Percentiles rank a stretch among this genome's conserved stretches.
phyloP scores from a whole-genome alignment of 1,140 invertebrate species.

The Stegodyphus dumicola region DNA sequence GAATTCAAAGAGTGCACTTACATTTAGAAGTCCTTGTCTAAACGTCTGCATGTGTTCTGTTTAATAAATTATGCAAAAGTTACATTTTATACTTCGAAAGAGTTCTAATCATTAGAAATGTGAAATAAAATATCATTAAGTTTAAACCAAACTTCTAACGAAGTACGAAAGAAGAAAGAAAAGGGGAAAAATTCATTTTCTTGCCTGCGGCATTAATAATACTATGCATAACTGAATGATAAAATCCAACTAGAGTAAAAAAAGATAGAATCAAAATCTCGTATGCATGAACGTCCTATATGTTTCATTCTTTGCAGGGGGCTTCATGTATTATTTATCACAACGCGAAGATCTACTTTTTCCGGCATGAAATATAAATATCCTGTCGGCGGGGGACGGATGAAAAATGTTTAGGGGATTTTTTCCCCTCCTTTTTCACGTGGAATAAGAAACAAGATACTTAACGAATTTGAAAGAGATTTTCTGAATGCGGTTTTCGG shows the following conservation, averaged over 20 bases:
- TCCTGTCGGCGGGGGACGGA: not conserved
- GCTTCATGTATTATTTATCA: conserved; percentile 44
- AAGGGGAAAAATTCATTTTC: too few relatives aligned
- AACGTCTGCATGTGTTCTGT: too few relatives aligned
- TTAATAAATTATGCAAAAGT: not conserved
- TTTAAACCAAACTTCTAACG: not conserved
- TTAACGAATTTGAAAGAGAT: conserved; percentile 37
- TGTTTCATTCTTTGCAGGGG: not conserved
- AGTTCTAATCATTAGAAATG: not conserved
- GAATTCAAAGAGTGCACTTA: too few relatives aligned
- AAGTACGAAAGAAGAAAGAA: not conserved
- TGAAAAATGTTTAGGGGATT: conserved; percentile 25
- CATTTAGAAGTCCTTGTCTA: too few relatives aligned
- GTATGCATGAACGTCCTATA: not conserved
- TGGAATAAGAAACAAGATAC: conserved; percentile 16
- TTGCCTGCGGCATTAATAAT: too few relatives aligned
- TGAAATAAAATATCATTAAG: not conserved
- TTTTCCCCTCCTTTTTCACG: not conserved
- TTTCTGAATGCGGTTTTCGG: conserved; percentile 5
- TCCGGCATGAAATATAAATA: conserved; percentile 26
- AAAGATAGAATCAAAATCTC: not conserved
- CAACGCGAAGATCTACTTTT: not conserved
- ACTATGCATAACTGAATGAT: not conserved
- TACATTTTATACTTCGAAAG: not conserved
- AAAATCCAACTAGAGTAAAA: not conserved